A percentile compares a stretch with the other conserved stretches of the same genome.
These are phyloP conservation scores for Pituophis catenifer DNA, from an alignment of 2,113 vertebrate species.

Conservation along the genomic window DNA sequence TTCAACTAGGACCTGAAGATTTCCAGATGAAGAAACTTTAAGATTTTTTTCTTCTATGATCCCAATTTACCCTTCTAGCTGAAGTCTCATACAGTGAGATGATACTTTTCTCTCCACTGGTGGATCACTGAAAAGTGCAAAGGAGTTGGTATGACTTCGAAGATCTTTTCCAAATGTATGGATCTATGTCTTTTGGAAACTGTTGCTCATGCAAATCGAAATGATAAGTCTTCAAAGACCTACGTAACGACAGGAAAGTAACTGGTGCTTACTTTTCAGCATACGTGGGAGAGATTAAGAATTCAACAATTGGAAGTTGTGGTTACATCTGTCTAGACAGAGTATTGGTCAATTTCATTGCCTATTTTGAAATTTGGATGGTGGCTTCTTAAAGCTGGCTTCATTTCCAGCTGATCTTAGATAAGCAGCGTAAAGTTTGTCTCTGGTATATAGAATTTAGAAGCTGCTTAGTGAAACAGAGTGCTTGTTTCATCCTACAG, in stretches of 20 bases:
- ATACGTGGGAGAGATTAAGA: not conserved
- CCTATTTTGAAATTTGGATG: not conserved
- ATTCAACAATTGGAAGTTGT: not conserved
- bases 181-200: not conserved
- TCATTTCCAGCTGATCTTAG: not conserved
- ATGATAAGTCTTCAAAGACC: not conserved
- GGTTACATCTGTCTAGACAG: not conserved
- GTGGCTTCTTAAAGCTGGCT: not conserved
- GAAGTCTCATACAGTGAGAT: not conserved
- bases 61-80: not conserved
- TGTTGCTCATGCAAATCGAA: not conserved
- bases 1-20: not conserved
- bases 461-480: not conserved
- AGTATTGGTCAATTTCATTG: not conserved
- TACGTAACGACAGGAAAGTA: not conserved
- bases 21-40: not conserved
- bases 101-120: not conserved
- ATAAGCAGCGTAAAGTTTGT: not conserved
- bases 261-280: not conserved
- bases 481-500: not conserved
- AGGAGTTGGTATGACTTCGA: not conserved
- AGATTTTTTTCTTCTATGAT: not conserved
- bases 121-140: not conserved
- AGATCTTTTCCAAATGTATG: not conserved
- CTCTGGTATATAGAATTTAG: no score